Evolutionary conservation across 2,797 vertebrate genomes (phyloP).

Genomic region (Pampus argenteus): DNA sequence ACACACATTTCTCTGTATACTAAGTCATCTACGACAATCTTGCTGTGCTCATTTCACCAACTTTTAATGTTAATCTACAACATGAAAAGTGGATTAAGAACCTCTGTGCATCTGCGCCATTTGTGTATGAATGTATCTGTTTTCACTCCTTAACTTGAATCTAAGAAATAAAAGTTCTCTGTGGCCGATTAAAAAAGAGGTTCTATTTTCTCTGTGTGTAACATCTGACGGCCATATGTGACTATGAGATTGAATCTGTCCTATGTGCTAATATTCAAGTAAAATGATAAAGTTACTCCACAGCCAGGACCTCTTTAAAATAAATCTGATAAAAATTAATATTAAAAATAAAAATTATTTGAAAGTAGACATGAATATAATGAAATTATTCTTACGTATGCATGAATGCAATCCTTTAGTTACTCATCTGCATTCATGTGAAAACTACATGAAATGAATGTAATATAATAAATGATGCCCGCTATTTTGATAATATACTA

Average conservation of each 20-base stretch:
- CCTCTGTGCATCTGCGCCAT: background rate
- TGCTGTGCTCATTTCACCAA: background rate
- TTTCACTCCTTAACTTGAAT: background rate
- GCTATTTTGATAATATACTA: too few relatives aligned
- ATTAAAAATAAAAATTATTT: background rate
- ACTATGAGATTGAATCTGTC: slow-evolving; percentile 1
- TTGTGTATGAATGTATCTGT: background rate
- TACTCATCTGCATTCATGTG: too few relatives aligned
- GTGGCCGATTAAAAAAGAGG: background rate
- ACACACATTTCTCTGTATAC: background rate
- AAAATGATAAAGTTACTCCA: slow-evolving; percentile 2
- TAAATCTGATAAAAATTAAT: slow-evolving; percentile 1
- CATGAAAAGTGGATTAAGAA: slow-evolving; percentile 19
- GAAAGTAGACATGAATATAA: background rate
- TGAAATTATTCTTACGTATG: too few relatives aligned
- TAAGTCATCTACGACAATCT: background rate
- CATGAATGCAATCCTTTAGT: too few relatives aligned
- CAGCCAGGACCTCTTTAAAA: background rate
- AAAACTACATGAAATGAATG: too few relatives aligned
- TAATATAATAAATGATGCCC: too few relatives aligned
- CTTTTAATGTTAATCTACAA: background rate
- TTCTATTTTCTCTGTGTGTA: slow-evolving; percentile 6
- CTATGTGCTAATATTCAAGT: background rate
- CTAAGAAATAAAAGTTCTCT: background rate
- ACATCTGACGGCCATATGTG: slow-evolving; percentile 7